Evolutionary conservation across 2,113 vertebrate species (phyloP).

Genomic region (Dicerorhinus sumatrensis): DNA sequence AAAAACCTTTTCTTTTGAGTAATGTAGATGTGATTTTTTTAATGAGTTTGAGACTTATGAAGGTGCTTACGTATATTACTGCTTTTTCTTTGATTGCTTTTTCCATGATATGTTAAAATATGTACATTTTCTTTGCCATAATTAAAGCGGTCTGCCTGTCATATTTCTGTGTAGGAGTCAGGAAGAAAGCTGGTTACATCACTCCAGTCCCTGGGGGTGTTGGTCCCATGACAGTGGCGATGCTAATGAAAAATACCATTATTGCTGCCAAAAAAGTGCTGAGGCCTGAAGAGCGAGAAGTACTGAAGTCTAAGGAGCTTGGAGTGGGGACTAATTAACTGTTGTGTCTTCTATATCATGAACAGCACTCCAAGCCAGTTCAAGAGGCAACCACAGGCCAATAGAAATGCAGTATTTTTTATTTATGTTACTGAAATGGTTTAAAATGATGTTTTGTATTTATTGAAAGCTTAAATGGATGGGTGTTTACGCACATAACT

Average conservation of each 20-base stretch:
- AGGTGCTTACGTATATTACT: not conserved
- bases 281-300: constrained; percentile 88
- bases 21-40: not conserved
- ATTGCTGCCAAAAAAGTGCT: constrained; percentile 96
- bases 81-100: not conserved
- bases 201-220: constrained; percentile 97
- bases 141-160: not conserved
- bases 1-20: constrained; percentile 16
- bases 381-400: constrained; percentile 75
- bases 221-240: constrained; percentile 98
- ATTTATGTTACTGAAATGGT: constrained; percentile 85
- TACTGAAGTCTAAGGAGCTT: constrained; percentile 88
- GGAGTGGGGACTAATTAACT: constrained; percentile 88
- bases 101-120: constrained; percentile 3
- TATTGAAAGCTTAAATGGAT: constrained; percentile 69
- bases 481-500: not conserved
- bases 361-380: constrained; percentile 63
- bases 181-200: constrained; percentile 96
- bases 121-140: not conserved
- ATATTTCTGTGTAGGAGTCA: constrained; percentile 88
- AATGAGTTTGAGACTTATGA: not conserved
- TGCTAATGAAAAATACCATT: constrained; percentile 99
- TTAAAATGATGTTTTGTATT: constrained; percentile 70
- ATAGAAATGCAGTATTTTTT: constrained; percentile 87
- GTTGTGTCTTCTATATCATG: not conserved